Base-by-base conservation (phyloP, 2,113 vertebrate species). In the Proterorhinus semilunaris region DNA sequence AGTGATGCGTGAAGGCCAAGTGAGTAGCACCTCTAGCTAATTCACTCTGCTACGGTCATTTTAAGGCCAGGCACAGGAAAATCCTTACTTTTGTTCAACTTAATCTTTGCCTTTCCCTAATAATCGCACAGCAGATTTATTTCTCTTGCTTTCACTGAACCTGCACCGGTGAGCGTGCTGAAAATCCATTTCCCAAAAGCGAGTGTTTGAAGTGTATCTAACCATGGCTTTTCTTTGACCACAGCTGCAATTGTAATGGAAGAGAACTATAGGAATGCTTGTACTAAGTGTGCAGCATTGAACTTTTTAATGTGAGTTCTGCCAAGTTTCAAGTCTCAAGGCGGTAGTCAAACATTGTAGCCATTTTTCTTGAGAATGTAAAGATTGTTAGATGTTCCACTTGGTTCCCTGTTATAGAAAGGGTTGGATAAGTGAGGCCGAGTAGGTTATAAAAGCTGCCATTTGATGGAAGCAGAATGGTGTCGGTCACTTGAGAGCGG, bases 101-200 rank as follows among this genome's bases (percentile, higher is more conserved):
- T 59, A 42, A 61, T 27, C 13, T 44, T 6, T 15, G 8, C 45
- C 44, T 17, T 55, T 45, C 16, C 13, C 45, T 36, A 36, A 66
- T 43, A 45, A 63, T 47, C 44, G 47, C n/a, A 61, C 8, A 13
- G 44, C 17, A 45, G 8, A 54, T 62, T 46, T 42, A 15, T 8
- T 49, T 51, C 43, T 21, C 9, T 5, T 44, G 59, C 58, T 73
- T 53, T 62, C 58, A 10, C 11, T 62, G 50, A 50, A 1, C 6
- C 3, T 10, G 42, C 8, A 51, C 53, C 21, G 4, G 10, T 9
- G 36, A 12, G 43, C 6, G 10, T 21, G 17, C 21, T 42, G 12
- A 61, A 51, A 61, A 61, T 61, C 42, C 44, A 42, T 61, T 61
- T 61, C 10, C 58, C 58, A 44, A 61, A 61, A 45, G 42, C 58